These are phyloP conservation scores for Phalacrocorax aristotelis DNA, from an alignment of 2,113 vertebrate species.

Conservation along the genomic window DNA sequence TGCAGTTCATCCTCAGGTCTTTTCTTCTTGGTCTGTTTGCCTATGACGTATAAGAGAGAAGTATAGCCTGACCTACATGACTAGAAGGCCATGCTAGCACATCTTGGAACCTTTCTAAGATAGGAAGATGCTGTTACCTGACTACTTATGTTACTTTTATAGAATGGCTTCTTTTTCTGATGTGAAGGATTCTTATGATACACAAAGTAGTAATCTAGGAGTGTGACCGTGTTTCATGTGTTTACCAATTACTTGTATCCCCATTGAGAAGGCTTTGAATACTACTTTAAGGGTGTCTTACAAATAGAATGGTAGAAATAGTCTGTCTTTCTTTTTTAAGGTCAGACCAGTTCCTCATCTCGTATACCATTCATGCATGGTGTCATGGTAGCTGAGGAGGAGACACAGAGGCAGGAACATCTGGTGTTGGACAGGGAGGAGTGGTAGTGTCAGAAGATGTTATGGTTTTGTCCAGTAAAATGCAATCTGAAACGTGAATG, in stretches of 20 bases:
- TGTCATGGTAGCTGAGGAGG: background rate
- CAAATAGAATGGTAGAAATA: background rate
- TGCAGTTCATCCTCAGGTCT: background rate
- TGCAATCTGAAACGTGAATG: background rate
- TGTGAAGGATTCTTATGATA: accelerated
- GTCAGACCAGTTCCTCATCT: background rate
- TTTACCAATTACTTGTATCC: background rate
- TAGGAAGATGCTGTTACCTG: background rate
- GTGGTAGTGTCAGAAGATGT: background rate
- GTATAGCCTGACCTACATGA: background rate
- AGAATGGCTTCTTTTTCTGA: background rate
- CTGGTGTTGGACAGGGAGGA: background rate
- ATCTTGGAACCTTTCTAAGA: background rate
- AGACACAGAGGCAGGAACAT: background rate
- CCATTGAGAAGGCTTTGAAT: background rate
- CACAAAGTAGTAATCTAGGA: background rate
- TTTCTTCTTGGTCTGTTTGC: background rate
- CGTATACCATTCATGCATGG: accelerated
- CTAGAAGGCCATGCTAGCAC: background rate
- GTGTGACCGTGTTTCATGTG: background rate
- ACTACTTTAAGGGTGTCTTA: background rate
- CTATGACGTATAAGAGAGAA: background rate
- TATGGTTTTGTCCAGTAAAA: background rate
- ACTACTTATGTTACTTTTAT: background rate
- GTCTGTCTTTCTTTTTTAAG: background rate